Conservation (phyloP, 2,113 vertebrate species). For the Tachysurus fulvidraco region DNA sequence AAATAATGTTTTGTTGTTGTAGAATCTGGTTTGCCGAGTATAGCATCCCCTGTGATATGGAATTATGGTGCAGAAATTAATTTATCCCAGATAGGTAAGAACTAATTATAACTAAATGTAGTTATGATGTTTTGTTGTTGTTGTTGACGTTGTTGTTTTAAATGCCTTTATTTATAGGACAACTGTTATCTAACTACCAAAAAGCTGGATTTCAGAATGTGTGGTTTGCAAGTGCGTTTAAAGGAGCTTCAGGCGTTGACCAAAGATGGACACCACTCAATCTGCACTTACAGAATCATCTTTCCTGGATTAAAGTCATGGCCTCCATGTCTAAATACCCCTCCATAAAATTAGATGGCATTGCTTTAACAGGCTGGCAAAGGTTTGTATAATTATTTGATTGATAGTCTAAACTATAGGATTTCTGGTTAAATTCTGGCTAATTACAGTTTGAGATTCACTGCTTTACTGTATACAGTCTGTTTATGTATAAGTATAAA, state of each 20-base stretch:
- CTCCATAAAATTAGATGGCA: conserved; percentile 65
- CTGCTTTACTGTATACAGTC: not conserved
- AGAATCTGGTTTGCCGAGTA: conserved; percentile 54
- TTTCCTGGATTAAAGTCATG: conserved; percentile 74
- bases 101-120: not conserved
- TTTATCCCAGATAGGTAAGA: conserved; percentile 48
- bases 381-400: conserved; percentile 62
- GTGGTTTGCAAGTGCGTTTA: conserved; percentile 81
- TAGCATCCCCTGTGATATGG: conserved; percentile 63
- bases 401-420: not conserved
- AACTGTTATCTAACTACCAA: conserved; percentile 66
- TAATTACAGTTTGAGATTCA: not conserved
- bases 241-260: conserved; percentile 68
- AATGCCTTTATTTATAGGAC: conserved; percentile 56
- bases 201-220: conserved; percentile 67
- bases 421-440: not conserved
- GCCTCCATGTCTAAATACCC: conserved; percentile 60
- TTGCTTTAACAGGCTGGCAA: conserved; percentile 79
- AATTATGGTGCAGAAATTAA: conserved; percentile 48
- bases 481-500: not conserved
- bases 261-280: conserved; percentile 72
- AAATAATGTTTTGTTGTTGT: not conserved
- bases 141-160: not conserved
- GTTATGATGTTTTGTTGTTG: not conserved
- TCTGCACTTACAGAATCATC: conserved; percentile 75